Conservation (phyloP, 2,797 vertebrate species). For the Neostethus bicornis region DNA sequence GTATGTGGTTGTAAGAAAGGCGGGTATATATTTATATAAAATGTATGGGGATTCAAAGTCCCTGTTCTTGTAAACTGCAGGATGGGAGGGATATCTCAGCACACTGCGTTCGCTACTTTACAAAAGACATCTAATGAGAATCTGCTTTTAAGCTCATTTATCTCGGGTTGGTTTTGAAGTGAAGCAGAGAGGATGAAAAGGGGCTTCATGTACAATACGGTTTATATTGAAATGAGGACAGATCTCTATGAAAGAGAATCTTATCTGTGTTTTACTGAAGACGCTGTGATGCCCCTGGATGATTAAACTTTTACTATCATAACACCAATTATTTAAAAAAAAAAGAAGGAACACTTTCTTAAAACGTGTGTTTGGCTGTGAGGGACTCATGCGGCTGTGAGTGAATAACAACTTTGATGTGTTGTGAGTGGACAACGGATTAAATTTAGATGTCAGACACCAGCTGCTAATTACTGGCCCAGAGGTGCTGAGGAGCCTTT, state of each 20-base stretch:
- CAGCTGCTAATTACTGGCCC: constrained; percentile 46
- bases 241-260: constrained; percentile 2
- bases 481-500: constrained; percentile 33
- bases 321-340: not conserved
- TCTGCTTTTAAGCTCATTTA: constrained; percentile 1
- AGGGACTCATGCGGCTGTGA: constrained; percentile 10
- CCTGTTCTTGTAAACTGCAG: not conserved
- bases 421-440: constrained; percentile 31
- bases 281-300: constrained; percentile 6
- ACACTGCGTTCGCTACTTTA: constrained; percentile 5
- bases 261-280: not conserved
- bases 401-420: constrained; percentile 26
- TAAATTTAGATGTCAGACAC: constrained; percentile 42
- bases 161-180: constrained; percentile 10
- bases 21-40: not conserved
- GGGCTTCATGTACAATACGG: not conserved
- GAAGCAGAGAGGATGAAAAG: constrained; percentile 8
- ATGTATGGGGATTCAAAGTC: constrained; percentile 6
- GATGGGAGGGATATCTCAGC: not conserved
- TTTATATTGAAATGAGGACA: constrained; percentile 6
- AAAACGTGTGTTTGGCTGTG: constrained; percentile 2
- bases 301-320: constrained; percentile 4
- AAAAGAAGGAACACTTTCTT: not conserved
- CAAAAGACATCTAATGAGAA: constrained; percentile 5
- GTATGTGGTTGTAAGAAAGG: constrained; percentile 1